Evolutionary conservation across 35 echinoderm and acorn worm genomes (phyloP).

Genomic region (Heliocidaris tuberculata): DNA sequence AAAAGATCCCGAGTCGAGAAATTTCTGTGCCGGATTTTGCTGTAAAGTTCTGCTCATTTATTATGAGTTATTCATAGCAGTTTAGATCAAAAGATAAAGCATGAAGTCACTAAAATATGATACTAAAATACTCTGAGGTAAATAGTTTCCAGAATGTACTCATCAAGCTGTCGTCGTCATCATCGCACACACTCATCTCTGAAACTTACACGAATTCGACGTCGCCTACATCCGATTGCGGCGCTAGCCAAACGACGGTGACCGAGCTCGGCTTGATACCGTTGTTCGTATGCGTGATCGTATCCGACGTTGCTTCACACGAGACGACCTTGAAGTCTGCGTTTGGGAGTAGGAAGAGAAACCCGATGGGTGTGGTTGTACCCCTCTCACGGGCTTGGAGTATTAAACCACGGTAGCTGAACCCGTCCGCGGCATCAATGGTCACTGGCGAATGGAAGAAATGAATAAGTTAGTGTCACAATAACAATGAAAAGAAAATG

Average conservation of each 20-base stretch:
- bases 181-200: neutral
- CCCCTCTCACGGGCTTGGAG: constrained; percentile 22
- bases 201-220: constrained; percentile 33
- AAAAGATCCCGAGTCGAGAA: no score
- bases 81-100: no score
- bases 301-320: neutral
- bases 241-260: neutral
- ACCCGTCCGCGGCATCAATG: neutral
- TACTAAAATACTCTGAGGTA: no score
- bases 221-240: neutral
- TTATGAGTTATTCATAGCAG: no score
- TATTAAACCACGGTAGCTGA: constrained; percentile 9
- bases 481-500: neutral
- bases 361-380: neutral
- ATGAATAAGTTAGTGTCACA: neutral
- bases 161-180: neutral
- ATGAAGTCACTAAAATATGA: no score
- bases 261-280: neutral
- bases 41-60: no score
- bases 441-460: neutral
- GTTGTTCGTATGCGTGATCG: constrained; percentile 16
- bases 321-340: neutral
- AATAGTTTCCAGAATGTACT: no score
- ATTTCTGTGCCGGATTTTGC: no score
- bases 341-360: neutral